phyloP scores from a whole-genome alignment of 2,113 vertebrate genomes.

The Promerops cafer region DNA sequence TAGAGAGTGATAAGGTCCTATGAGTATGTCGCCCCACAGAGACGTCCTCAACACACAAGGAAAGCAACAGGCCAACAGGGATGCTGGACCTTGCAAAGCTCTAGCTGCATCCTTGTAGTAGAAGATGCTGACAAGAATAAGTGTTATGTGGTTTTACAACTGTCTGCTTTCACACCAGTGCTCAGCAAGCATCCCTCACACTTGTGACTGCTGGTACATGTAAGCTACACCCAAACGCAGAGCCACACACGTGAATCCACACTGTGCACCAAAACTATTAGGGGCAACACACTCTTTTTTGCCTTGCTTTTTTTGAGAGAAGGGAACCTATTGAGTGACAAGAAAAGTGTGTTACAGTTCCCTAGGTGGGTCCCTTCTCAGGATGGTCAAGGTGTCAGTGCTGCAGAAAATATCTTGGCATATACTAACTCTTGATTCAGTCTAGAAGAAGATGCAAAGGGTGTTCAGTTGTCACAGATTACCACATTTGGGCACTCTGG shows the following conservation, averaged over 20 bases:
- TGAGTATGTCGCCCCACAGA: neutral
- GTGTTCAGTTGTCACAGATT: neutral
- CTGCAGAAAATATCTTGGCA: neutral
- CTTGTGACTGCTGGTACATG: fast-evolving
- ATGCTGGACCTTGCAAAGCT: neutral
- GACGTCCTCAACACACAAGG: too few species aligned
- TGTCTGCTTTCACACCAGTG: neutral
- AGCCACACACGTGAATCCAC: fast-evolving
- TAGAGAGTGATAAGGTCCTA: fast-evolving
- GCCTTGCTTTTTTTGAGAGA: neutral
- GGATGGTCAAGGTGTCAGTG: neutral
- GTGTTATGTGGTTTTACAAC: neutral
- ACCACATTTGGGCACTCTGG: neutral
- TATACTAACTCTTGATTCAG: neutral
- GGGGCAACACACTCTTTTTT: neutral
- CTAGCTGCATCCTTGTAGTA: neutral
- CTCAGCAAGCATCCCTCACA: neutral
- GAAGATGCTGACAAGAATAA: neutral
- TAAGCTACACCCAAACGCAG: neutral
- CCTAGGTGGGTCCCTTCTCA: fast-evolving
- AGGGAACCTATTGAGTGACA: neutral
- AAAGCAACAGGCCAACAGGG: neutral
- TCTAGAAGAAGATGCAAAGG: neutral
- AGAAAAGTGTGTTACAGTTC: neutral
- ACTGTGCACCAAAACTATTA: neutral